Evolutionary conservation across 2,888 invertebrate genomes (phyloP).

Genomic region (Stenotaenia linearis): DNA sequence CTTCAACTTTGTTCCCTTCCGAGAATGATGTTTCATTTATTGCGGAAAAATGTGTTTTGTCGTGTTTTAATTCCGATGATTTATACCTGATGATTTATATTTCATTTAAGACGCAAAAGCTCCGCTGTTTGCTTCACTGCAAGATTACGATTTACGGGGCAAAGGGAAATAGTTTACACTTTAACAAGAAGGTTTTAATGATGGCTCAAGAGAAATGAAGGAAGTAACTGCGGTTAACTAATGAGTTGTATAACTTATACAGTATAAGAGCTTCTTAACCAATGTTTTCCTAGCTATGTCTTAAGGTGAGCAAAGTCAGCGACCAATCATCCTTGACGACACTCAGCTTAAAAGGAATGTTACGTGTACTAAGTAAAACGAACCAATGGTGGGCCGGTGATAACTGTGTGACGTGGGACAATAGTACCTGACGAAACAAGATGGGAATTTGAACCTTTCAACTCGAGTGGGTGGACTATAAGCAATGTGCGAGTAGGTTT

Average conservation of each 20-base stretch:
- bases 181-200: no score
- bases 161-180: no score
- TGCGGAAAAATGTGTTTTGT: no score
- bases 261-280: background rate
- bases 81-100: no score
- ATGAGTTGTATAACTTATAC: background rate
- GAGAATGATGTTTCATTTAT: no score
- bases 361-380: background rate
- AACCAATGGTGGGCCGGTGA: background rate
- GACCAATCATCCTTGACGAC: conserved; percentile 13
- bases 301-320: background rate
- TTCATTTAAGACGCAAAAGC: no score
- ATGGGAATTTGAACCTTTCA: background rate
- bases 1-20: no score
- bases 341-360: background rate
- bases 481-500: background rate
- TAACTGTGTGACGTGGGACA: background rate
- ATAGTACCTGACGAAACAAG: background rate
- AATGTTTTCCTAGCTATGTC: background rate
- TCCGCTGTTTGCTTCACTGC: background rate
- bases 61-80: no score
- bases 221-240: background rate
- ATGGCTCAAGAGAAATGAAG: background rate
- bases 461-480: background rate
- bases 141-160: background rate